Evolutionary conservation across 2,113 vertebrate species (phyloP), one percentile per base, ranked within the genome.

Genomic region (Chaetodon trifascialis): DNA sequence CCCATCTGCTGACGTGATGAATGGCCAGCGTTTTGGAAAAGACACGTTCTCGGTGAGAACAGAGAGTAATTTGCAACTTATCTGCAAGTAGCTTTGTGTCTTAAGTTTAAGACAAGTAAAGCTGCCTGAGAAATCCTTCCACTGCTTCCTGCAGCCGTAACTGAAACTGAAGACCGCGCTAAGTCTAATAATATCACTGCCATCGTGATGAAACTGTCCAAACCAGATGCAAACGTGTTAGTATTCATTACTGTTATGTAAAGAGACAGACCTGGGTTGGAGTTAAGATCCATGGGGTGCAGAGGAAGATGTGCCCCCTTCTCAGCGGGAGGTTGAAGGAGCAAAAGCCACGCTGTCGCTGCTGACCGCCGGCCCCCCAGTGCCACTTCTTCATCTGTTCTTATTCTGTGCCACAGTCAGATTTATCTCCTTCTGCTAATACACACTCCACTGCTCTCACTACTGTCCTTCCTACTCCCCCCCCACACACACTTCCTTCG

Each of bases 181-280:
- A 76, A 69, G 54, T 82, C 76, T 83, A 88, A 82, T 78, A 78
- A 89, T 70, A 85, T 52, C 58, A 34, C 55, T 7, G 62, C 60
- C 46, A n/a, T 25, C 40, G 19, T 30, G 60, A 84, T 76, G 54
- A 66, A 63, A 55, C 40, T 7, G 44, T 76, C 70, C 77, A 58
- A 66, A 76, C 40, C 56, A 65, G 64, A 78, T 47, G 65, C 54
- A 80, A 44, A 46, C 5, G 21, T 76, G 75, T 75, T 65, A 64
- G 66, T 73, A 71, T 86, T 54, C 34, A 73, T 73, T 59, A 46
- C 73, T 63, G 72, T 62, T 70, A 46, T 77, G 46, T 56, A 80
- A 64, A 89, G 68, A 83, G 80, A 92, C 94, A 91, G 93, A 96
- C 94, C 95, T 95, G 93, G 90, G 83, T 93, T 94, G 86, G 70